Percentiles rank a stretch among this genome's conserved stretches.
Conservation (phyloP, 2,797 vertebrate genomes). For the Sardinella longiceps region DNA sequence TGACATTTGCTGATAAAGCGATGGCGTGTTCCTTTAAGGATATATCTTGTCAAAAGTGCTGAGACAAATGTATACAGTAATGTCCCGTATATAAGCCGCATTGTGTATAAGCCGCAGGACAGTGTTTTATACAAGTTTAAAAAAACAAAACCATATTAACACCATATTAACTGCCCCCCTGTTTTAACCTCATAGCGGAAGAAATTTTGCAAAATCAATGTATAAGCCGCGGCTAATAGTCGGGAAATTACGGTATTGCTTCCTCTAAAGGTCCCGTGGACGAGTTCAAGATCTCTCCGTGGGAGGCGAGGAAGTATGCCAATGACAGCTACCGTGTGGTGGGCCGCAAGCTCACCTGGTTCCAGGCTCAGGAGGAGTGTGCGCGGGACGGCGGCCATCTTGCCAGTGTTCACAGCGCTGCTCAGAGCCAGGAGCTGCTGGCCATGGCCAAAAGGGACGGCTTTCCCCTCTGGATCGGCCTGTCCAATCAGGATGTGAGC, state of each 20-base stretch:
- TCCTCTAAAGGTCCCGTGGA: conserved; percentile 65
- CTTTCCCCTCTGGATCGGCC: conserved; percentile 90
- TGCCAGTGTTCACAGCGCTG: conserved; percentile 81
- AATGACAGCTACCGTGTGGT: conserved; percentile 79
- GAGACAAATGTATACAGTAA: neutral
- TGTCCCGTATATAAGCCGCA: too few relatives aligned
- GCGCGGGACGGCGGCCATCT: conserved; percentile 76
- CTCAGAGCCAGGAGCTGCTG: conserved; percentile 76
- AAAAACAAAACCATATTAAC: too few relatives aligned
- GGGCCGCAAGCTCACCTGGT: conserved; percentile 82
- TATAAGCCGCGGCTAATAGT: too few relatives aligned
- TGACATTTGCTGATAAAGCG: neutral
- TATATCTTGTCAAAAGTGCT: neutral
- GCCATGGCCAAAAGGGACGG: conserved; percentile 81
- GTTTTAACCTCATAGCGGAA: too few relatives aligned
- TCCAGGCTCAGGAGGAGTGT: conserved; percentile 83
- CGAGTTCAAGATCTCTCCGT: conserved; percentile 69
- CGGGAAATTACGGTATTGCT: too few relatives aligned
- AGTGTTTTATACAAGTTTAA: too few relatives aligned
- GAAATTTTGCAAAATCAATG: too few relatives aligned
- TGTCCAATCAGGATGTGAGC: conserved; percentile 90
- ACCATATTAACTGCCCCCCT: too few relatives aligned
- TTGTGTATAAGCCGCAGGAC: too few relatives aligned
- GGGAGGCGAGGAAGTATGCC: conserved; percentile 66
- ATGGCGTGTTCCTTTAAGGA: neutral